Percentiles rank a stretch among this genome's conserved stretches.
phyloP scores from a whole-genome alignment of 2,113 vertebrate genomes.

The Hiodon tergisus region DNA sequence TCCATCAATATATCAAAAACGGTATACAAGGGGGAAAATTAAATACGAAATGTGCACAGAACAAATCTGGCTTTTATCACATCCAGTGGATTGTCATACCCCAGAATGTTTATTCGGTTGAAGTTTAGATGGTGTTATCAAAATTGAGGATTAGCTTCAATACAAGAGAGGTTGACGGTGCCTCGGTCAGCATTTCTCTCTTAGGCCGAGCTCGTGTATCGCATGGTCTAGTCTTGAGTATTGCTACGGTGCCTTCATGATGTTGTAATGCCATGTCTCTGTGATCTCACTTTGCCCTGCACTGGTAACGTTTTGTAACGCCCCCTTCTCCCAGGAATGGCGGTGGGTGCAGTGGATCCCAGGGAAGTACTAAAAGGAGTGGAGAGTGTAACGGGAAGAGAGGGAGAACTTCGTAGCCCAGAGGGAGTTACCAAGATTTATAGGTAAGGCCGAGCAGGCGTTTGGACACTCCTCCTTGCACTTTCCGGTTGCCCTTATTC shows the following conservation, averaged over 20 bases:
- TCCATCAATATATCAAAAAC: too few relatives aligned
- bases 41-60: too few relatives aligned
- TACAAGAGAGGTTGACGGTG: not conserved
- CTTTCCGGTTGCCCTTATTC: not conserved
- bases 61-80: too few relatives aligned
- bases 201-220: not conserved
- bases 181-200: not conserved
- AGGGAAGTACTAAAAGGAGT: conserved; percentile 87
- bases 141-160: too few relatives aligned
- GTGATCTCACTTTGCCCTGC: not conserved
- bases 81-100: too few relatives aligned
- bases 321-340: conserved; percentile 67
- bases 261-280: not conserved
- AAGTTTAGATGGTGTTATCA: too few relatives aligned
- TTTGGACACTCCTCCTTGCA: not conserved
- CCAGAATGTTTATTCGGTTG: too few relatives aligned
- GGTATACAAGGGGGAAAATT: too few relatives aligned
- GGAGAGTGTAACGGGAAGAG: conserved; percentile 80
- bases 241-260: not conserved
- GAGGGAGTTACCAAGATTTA: conserved; percentile 89
- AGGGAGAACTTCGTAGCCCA: conserved; percentile 83
- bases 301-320: not conserved
- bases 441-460: conserved; percentile 57
- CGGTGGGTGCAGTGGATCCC: conserved; percentile 84
- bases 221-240: not conserved